Evolutionary conservation across 2,113 vertebrate species (phyloP).

Genomic region (Bostrychus sinensis): DNA sequence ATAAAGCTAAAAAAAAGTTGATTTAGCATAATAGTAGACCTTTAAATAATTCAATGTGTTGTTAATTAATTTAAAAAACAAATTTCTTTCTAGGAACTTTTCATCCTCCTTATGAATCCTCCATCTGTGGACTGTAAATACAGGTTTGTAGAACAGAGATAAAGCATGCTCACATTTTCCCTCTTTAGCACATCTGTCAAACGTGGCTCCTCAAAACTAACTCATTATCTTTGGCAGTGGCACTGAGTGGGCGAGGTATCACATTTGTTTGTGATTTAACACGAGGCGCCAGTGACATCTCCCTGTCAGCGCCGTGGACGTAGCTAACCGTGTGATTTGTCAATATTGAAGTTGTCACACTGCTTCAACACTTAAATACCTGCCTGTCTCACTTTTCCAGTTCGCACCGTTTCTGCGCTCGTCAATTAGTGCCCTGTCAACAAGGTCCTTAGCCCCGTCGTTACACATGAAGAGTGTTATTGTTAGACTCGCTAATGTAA

Average conservation of each 20-base stretch:
- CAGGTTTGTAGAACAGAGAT: slow-evolving; percentile 5
- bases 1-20: too few relatives aligned
- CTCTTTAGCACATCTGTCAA: slow-evolving; percentile 24
- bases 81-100: too few relatives aligned
- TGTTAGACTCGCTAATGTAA: background rate
- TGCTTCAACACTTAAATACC: slow-evolving; percentile 15
- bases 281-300: slow-evolving; percentile 15
- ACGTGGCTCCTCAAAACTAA: slow-evolving; percentile 13
- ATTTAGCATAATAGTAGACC: too few relatives aligned
- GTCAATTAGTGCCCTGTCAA: slow-evolving; percentile 2
- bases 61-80: too few relatives aligned
- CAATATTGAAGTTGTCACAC: slow-evolving; percentile 10
- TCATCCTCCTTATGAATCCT: too few relatives aligned
- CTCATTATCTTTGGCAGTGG: slow-evolving; percentile 8
- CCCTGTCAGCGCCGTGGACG: background rate
- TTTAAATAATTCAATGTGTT: too few relatives aligned
- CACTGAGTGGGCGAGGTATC: slow-evolving; percentile 21
- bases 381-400: background rate
- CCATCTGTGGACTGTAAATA: too few relatives aligned
- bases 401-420: background rate
- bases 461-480: background rate
- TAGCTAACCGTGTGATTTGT: slow-evolving; percentile 5
- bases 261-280: slow-evolving; percentile 23
- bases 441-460: background rate
- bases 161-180: slow-evolving; percentile 4